phyloP scores from a whole-genome alignment of 2,797 vertebrate genomes.

The Takifugu ocellatus region DNA sequence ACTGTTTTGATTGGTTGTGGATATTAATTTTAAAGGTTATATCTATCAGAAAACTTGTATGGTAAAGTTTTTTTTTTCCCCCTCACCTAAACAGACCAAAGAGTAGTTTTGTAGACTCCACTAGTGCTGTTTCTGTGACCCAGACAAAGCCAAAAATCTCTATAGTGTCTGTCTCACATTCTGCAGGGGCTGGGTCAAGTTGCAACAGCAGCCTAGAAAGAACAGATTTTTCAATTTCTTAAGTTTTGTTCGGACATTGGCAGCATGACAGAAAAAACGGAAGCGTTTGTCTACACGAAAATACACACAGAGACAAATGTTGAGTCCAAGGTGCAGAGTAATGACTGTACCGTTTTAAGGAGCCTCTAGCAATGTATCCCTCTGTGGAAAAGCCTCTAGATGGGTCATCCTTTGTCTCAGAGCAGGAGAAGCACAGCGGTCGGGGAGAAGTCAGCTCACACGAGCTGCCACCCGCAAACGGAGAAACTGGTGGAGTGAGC shows the following conservation, averaged over 20 bases:
- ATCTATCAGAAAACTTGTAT: background rate
- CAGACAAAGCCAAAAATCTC: constrained; percentile 93
- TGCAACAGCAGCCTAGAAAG: constrained; percentile 78
- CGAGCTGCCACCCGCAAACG: constrained; percentile 77
- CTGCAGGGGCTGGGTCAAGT: constrained; percentile 88
- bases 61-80: background rate
- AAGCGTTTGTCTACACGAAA: background rate
- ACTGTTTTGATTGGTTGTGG: no score
- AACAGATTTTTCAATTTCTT: no score
- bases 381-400: constrained; percentile 73
- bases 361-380: constrained; percentile 83
- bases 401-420: constrained; percentile 70
- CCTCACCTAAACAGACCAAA: constrained; percentile 91
- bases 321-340: background rate
- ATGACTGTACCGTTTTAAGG: constrained; percentile 84
- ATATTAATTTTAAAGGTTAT: background rate
- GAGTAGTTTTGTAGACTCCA: constrained; percentile 85
- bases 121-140: constrained; percentile 90
- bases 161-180: constrained; percentile 84
- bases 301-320: background rate
- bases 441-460: constrained; percentile 65
- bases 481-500: constrained; percentile 77
- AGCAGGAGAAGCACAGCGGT: constrained; percentile 84
- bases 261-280: constrained; percentile 3
- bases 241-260: background rate